phyloP scores from a whole-genome alignment of 1,140 invertebrate species.

The Tigriopus japonicus region DNA sequence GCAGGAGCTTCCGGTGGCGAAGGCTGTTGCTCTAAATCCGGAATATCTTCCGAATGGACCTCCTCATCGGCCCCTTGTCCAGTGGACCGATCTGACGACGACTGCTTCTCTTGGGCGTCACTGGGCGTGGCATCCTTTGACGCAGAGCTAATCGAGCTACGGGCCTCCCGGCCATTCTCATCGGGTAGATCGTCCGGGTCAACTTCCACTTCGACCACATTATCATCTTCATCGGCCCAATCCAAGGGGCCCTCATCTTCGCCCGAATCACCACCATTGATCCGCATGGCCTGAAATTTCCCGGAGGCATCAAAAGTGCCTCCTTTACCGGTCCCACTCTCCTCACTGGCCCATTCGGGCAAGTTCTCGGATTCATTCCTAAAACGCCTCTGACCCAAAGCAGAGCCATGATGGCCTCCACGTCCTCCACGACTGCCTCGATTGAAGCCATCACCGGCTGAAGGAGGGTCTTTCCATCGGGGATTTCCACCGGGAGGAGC shows the following conservation, averaged over 20 bases:
- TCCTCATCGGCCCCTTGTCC: too few relatives aligned
- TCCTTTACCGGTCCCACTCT: slow-evolving; percentile 50
- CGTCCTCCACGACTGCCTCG: background rate
- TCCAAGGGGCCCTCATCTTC: slow-evolving; percentile 8
- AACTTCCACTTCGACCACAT: slow-evolving; percentile 37
- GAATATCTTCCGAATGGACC: too few relatives aligned
- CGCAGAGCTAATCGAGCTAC: slow-evolving; percentile 15
- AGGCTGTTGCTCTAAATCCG: too few relatives aligned
- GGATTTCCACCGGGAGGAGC: background rate
- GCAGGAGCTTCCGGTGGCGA: too few relatives aligned
- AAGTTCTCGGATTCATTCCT: background rate
- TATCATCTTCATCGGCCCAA: slow-evolving; percentile 25
- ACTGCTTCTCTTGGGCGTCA: slow-evolving; percentile 16
- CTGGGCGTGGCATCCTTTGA: slow-evolving; percentile 18
- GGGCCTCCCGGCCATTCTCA: background rate
- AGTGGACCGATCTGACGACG: background rate
- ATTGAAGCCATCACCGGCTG: background rate
- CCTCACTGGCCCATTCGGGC: slow-evolving; percentile 40
- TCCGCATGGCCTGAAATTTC: slow-evolving; percentile 36
- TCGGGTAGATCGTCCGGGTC: slow-evolving; percentile 16
- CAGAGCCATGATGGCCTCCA: background rate
- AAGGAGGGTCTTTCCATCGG: background rate
- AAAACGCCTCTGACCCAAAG: background rate
- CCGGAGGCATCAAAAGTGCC: slow-evolving; percentile 69
- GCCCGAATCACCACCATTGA: background rate